Percentiles rank a stretch among this genome's conserved stretches.
Conservation (phyloP, 2,113 vertebrate genomes). For the Neogale vison region DNA sequence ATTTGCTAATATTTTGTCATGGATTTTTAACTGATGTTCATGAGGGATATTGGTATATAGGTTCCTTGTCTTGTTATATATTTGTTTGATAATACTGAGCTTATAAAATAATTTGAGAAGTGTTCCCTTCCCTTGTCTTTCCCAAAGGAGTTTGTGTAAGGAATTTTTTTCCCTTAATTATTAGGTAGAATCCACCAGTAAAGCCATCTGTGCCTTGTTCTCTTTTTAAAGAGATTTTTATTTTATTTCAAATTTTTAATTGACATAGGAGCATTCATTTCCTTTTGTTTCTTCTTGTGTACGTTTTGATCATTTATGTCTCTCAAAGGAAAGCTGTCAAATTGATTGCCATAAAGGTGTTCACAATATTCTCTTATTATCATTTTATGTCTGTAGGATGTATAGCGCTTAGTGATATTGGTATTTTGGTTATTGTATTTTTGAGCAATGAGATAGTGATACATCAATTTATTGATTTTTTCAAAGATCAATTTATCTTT, state of each 20-base stretch:
- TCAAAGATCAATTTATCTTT: not conserved
- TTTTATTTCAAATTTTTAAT: not conserved
- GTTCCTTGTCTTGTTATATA: not conserved
- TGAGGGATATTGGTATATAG: not conserved
- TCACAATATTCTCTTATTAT: not conserved
- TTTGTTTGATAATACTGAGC: not conserved
- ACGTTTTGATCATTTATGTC: not conserved
- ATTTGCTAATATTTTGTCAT: not conserved
- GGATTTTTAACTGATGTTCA: not conserved
- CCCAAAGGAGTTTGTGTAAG: not conserved
- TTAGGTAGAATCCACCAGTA: not conserved
- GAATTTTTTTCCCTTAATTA: not conserved
- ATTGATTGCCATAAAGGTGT: not conserved
- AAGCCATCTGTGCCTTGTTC: not conserved
- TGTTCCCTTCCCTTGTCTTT: not conserved
- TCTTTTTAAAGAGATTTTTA: not conserved
- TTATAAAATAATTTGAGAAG: not conserved
- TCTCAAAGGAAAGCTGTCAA: not conserved
- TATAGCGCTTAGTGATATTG: not conserved
- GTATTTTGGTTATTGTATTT: not conserved
- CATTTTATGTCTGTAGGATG: not conserved
- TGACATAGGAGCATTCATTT: not conserved
- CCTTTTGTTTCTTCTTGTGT: not conserved
- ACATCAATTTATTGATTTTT: not conserved
- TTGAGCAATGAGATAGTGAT: not conserved